A percentile compares a stretch with the other conserved stretches of the same genome.
phyloP scores from a whole-genome alignment of 1,140 invertebrate species.

The Orius laevigatus region DNA sequence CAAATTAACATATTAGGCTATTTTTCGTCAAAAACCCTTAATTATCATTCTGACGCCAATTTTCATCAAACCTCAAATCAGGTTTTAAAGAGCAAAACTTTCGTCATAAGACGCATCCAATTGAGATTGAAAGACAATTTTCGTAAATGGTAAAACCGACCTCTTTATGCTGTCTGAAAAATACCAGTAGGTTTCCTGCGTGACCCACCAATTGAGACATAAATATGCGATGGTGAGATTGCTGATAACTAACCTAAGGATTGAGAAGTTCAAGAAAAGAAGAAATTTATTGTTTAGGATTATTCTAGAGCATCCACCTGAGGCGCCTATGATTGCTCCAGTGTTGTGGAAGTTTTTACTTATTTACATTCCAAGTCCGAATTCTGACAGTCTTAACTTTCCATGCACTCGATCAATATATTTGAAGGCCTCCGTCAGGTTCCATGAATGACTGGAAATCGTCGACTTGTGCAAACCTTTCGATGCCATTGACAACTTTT shows the following conservation, averaged over 20 bases:
- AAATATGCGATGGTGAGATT: constrained; percentile 22
- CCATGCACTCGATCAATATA: constrained; percentile 25
- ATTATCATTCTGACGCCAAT: too few species aligned
- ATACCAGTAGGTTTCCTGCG: constrained; percentile 23
- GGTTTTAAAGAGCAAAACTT: too few species aligned
- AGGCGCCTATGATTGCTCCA: not conserved
- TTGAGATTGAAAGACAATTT: too few species aligned
- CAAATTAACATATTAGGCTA: too few species aligned
- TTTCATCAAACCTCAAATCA: too few species aligned
- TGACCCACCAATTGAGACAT: constrained; percentile 26
- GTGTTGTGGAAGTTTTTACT: too few species aligned
- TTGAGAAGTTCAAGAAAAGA: too few species aligned
- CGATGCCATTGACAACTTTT: constrained; percentile 25
- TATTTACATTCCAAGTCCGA: constrained; percentile 26
- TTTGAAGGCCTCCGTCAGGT: constrained; percentile 29
- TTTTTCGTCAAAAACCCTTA: too few species aligned
- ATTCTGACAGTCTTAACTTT: constrained; percentile 26
- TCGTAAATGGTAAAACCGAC: constrained; percentile 17
- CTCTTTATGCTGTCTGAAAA: too few species aligned
- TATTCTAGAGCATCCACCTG: too few species aligned
- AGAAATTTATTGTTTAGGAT: too few species aligned
- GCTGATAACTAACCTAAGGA: constrained; percentile 23
- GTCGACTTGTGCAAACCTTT: constrained; percentile 24
- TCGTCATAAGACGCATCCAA: too few species aligned
- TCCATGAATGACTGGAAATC: constrained; percentile 26